Base-by-base conservation (phyloP, 2,888 invertebrate species). In the Netelia virgata region DNA sequence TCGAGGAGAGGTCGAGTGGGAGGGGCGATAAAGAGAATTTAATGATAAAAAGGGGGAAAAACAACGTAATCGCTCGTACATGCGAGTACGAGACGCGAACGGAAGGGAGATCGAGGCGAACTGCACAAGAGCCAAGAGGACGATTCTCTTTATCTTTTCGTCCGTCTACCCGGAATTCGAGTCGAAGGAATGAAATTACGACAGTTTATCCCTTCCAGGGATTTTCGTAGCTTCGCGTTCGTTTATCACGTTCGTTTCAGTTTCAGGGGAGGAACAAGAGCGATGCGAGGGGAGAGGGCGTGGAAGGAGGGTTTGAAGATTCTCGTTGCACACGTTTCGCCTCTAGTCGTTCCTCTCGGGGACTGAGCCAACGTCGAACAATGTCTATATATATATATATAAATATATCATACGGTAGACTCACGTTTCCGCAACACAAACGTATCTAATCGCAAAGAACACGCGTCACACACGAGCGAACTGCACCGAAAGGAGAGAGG, bases 241-340 rank as follows among this genome's bases (percentile, higher is more conserved):
- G 86, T 87, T 87, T 87, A 87, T 87, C 86, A 82, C 83, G 86
- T 86, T 88, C 85, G 86, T 87, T 88, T 86, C 87, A 86, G 87
- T 88, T 76, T 78, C 80, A 55, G 59, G 63, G 47, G 36, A n/a
- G 6, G 23, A 57, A 47, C 10, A 47, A 64, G 55, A 41, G 36
- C 6, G 36, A 72, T 28, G 28, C n/a, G 53, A 66, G 57, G 63
- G 53, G 36, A 6, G 36, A 36, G 6, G 36, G 5, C 18, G 11
- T 20, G 16, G 53, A 72, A 75, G 55, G 81, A 82, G 63, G 57
- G 63, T 57, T 77, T 70, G 84, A 80, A 73, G 57, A 80, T 77
- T 50, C 55, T 68, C 43, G 74, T 28, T 64, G 83, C 76, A 70
- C 74, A 68, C 68, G 73, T 74, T 78, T 80, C 79, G 20, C 76